Conservation (phyloP, 1,140 invertebrate species). For the Apis mellifera region Amel_HAv3.1 CM009938.2:4857501-4858000, state of each 20-base stretch:
- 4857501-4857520: constrained; percentile 32
- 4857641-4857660: constrained; percentile 73
- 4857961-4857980: constrained; percentile 47
- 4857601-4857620: constrained; percentile 68
- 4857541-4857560: constrained; percentile 59
- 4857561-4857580: constrained; percentile 51
- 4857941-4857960: neutral
- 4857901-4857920: constrained; percentile 24
- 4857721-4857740: too few relatives aligned
- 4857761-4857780: neutral
- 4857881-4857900: constrained; percentile 49
- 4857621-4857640: constrained; percentile 77
- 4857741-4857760: constrained; percentile 22
- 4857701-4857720: constrained; percentile 43
- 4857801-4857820: constrained; percentile 42
- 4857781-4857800: neutral
- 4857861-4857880: constrained; percentile 54
- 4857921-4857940: neutral
- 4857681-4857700: constrained; percentile 67
- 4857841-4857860: constrained; percentile 63
- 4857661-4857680: constrained; percentile 67
- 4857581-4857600: constrained; percentile 58
- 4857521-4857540: constrained; percentile 76
- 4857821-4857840: constrained; percentile 73
- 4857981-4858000: neutral